A percentile compares a stretch with the other conserved stretches of the same genome.
Evolutionary conservation across 2,113 vertebrate genomes (phyloP).

Genomic region (Elachura formosa): DNA sequence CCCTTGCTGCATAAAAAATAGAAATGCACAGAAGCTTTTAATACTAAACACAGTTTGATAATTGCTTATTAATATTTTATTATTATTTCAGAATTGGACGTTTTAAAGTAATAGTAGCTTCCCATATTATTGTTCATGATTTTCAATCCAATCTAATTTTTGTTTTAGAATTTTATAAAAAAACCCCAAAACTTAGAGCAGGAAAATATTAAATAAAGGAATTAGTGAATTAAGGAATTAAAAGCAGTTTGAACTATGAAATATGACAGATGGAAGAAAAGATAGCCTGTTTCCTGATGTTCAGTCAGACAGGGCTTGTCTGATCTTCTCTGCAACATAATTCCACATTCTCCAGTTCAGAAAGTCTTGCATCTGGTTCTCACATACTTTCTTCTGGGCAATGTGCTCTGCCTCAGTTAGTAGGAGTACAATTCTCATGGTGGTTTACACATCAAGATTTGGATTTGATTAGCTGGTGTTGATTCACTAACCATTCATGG

Average conservation of each 20-base stretch:
- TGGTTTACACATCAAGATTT: slow-evolving; percentile 17
- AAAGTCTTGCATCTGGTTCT: not conserved
- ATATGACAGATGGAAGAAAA: not conserved
- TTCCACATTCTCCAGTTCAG: slow-evolving; percentile 12
- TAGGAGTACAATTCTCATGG: not conserved
- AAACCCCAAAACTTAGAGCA: not conserved
- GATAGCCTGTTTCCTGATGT: not conserved
- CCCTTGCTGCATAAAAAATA: not conserved
- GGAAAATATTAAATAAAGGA: not conserved
- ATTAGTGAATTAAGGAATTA: not conserved
- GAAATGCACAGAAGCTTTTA: not conserved
- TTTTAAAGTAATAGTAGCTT: not conserved
- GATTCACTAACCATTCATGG: slow-evolving; percentile 24
- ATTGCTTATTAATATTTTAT: not conserved
- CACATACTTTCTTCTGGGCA: not conserved
- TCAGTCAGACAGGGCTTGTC: slow-evolving; percentile 7
- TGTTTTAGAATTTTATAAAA: not conserved
- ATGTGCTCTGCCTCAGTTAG: not conserved
- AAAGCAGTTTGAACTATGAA: not conserved
- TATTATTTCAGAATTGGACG: not conserved
- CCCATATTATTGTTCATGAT: not conserved
- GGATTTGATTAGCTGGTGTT: slow-evolving; percentile 24
- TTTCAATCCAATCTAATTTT: not conserved
- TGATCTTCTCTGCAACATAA: slow-evolving; percentile 28
- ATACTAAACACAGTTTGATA: not conserved